phyloP scores from a whole-genome alignment of 2,888 invertebrate species.

The Thecophora atra region DNA sequence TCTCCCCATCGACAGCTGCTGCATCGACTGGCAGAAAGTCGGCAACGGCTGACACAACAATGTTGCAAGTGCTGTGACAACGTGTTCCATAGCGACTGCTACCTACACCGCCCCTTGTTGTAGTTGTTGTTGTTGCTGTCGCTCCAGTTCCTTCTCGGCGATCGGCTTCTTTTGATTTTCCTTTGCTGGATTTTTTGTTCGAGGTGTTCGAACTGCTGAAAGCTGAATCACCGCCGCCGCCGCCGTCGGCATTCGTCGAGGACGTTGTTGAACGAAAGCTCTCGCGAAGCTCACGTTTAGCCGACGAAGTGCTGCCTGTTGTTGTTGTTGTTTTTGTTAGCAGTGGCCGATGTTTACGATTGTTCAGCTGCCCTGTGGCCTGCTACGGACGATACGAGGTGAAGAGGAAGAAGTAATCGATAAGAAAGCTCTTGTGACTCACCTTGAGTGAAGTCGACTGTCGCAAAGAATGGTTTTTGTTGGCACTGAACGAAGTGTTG shows the following conservation, averaged over 20 bases:
- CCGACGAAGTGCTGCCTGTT: no score
- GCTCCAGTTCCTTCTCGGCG: constrained; percentile 4
- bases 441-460: constrained; percentile 50
- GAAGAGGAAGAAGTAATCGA: background rate
- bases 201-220: constrained; percentile 67
- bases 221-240: constrained; percentile 60
- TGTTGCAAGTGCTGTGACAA: constrained; percentile 76
- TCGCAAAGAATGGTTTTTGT: constrained; percentile 40
- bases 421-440: constrained; percentile 15
- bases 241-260: constrained; percentile 67
- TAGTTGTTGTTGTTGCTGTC: constrained; percentile 11
- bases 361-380: constrained; percentile 1
- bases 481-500: constrained; percentile 35
- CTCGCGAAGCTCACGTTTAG: constrained; percentile 47
- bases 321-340: constrained; percentile 6
- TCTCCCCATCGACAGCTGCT: constrained; percentile 21
- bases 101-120: constrained; percentile 43
- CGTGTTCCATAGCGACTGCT: constrained; percentile 55
- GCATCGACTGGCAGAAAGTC: constrained; percentile 56
- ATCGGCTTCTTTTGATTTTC: constrained; percentile 18
- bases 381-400: background rate
- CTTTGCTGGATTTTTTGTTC: constrained; percentile 45
- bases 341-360: background rate
- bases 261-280: constrained; percentile 63
- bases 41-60: constrained; percentile 70